Base-by-base conservation (phyloP, 2,113 vertebrate genomes). In the Nothocercus nigrocapillus region DNA sequence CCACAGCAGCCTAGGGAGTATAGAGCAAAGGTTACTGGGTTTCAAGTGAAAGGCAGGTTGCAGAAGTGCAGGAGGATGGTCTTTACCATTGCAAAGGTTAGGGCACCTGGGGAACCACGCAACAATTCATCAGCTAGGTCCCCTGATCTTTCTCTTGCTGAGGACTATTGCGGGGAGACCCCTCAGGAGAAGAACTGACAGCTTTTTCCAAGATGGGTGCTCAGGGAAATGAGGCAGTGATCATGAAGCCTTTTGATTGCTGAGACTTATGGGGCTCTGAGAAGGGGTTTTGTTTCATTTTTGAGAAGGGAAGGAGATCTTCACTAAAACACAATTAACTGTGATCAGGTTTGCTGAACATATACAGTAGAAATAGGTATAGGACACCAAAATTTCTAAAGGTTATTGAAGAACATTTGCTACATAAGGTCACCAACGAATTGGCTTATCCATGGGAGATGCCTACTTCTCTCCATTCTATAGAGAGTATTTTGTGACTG, bases 171-270 rank as follows among this genome's bases (percentile, higher is more conserved):
- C 30, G n/a, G 5, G 66, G 18, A 83, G 4, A 34, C 6, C 1
- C 77, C 7, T 10, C 6, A 5, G 25, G 36, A 40, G 34, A 58
- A 61, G 36, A 32, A 36, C 5, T 51, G 45, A 19, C 36, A 73
- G 32, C 45, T 51, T 70, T 70, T n/a, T 19, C 36, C 47, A 45
- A 3, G 5, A 25, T 19, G 9, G 45, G 5, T 22, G 22, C 13
- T 61, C 38, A 69, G 11, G 6, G 22, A 83, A 82, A 38, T 3
- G 2, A 81, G 32, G 5, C 22, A n/a, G 17, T 8, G 5, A 70
- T 1, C 4, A 7, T 21, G 19, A 24, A 1, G 1, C 0, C 3
- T 13, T 82, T 88, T 58, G 6, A 7, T 3, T 63, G 2, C 7
- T 44, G 21, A 18, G 4, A 5, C 19, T 16, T 4, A 58, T 7